A percentile compares a stretch with the other conserved stretches of the same genome.
Conservation (phyloP, 2,113 vertebrate genomes). For the Pleuronectes platessa region DNA sequence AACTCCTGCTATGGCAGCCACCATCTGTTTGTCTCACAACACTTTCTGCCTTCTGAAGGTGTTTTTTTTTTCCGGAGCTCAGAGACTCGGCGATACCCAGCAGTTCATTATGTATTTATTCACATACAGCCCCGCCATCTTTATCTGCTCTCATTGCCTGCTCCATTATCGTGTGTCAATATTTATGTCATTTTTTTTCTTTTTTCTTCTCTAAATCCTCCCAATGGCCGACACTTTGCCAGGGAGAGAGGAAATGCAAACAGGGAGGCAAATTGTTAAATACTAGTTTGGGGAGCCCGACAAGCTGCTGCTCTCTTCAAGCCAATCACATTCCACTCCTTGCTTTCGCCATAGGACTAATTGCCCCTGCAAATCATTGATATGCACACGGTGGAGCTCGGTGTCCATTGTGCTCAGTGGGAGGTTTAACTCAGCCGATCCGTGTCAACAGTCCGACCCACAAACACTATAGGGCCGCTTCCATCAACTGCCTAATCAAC, state of each 20-base stretch:
- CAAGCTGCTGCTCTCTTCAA: conserved; percentile 52
- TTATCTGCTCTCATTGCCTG: conserved; percentile 57
- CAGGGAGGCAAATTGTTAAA: conserved; percentile 67
- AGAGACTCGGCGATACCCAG: conserved; percentile 32
- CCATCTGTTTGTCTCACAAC: conserved; percentile 69
- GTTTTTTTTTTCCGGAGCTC: conserved; percentile 60
- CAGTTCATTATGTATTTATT: conserved; percentile 43
- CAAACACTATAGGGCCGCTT: conserved; percentile 42
- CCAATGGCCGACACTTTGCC: conserved; percentile 49
- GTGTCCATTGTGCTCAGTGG: conserved; percentile 48
- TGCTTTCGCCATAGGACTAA: conserved; percentile 60
- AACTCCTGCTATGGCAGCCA: conserved; percentile 42
- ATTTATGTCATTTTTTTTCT: conserved; percentile 44
- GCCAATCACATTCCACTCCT: conserved; percentile 53
- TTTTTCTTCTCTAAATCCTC: conserved; percentile 53
- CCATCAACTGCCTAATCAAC: conserved; percentile 64
- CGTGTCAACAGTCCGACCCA: conserved; percentile 63
- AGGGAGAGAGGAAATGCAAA: conserved; percentile 60
- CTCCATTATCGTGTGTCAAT: conserved; percentile 56
- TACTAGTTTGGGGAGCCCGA: conserved; percentile 54
- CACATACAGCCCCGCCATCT: conserved; percentile 22
- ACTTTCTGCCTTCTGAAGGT: conserved; percentile 51
- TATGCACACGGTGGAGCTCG: conserved; percentile 17
- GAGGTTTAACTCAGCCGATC: conserved; percentile 45
- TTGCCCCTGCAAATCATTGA: conserved; percentile 50